A percentile compares a stretch with the other conserved stretches of the same genome.
Evolutionary conservation across 2,113 vertebrate genomes (phyloP).

Genomic region (Gallinago media): DNA sequence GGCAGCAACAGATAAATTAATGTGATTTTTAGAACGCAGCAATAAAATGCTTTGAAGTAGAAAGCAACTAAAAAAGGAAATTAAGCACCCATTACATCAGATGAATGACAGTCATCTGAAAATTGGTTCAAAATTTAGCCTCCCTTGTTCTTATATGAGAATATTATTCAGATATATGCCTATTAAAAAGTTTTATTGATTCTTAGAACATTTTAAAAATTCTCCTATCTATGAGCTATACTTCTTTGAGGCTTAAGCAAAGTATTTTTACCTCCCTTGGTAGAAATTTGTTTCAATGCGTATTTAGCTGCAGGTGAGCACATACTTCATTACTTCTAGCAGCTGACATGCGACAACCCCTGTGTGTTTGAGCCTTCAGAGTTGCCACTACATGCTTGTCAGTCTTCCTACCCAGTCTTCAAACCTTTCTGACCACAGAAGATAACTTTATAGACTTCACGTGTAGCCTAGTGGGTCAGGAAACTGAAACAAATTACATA

Average conservation of each 20-base stretch:
- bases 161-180: neutral
- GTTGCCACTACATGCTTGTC: neutral
- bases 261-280: neutral
- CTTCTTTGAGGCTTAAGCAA: neutral
- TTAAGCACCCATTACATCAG: neutral
- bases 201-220: neutral
- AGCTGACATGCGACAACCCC: neutral
- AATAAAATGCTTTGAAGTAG: constrained; percentile 5
- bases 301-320: neutral
- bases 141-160: neutral
- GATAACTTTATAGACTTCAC: neutral
- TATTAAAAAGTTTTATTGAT: neutral
- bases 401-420: neutral
- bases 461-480: neutral
- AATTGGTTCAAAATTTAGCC: neutral
- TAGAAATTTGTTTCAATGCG: neutral
- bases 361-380: neutral
- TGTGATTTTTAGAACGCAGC: neutral
- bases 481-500: neutral
- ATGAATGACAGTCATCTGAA: neutral
- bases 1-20: constrained; percentile 28
- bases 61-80: constrained; percentile 35
- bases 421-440: neutral
- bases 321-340: neutral
- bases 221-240: neutral